These are phyloP conservation scores for Coelopa pilipes DNA, from an alignment of 2,888 invertebrate genomes.

Conservation along the genomic window DNA sequence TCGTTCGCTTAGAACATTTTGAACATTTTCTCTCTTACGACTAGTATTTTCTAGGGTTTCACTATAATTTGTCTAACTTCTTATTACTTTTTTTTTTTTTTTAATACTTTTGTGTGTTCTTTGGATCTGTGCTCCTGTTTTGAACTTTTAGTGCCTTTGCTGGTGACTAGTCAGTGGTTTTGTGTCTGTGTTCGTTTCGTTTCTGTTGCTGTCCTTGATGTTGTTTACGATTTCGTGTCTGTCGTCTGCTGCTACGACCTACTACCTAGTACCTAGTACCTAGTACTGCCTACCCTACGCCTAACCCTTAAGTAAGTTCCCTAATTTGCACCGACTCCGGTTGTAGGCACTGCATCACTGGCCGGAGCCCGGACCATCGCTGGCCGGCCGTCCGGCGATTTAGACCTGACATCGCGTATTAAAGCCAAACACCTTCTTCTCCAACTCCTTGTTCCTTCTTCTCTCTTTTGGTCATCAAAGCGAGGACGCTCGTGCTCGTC, in stretches of 20 bases:
- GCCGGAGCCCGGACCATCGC: too few species aligned
- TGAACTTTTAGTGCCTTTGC: neutral
- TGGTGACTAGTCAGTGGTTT: neutral
- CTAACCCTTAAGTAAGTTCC: neutral
- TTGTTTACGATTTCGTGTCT: too few species aligned
- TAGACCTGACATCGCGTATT: conserved; percentile 1
- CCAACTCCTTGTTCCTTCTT: neutral
- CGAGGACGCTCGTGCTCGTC: too few species aligned
- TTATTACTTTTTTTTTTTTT: neutral
- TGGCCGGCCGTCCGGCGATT: too few species aligned
- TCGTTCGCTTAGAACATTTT: neutral
- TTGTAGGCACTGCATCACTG: conserved; percentile 57
- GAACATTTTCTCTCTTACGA: too few species aligned
- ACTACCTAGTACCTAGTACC: neutral
- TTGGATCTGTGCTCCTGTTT: neutral
- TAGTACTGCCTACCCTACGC: neutral
- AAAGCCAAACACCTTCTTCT: neutral
- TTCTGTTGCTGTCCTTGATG: neutral
- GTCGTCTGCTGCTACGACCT: neutral
- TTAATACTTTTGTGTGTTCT: neutral
- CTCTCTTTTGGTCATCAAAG: too few species aligned
- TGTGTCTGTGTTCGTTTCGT: neutral
- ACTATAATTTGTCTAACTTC: too few species aligned
- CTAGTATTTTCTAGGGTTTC: too few species aligned
- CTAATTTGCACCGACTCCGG: conserved; percentile 4